Base-by-base conservation (phyloP, 2,113 vertebrate genomes). In the Toxotes jaculatrix region DNA sequence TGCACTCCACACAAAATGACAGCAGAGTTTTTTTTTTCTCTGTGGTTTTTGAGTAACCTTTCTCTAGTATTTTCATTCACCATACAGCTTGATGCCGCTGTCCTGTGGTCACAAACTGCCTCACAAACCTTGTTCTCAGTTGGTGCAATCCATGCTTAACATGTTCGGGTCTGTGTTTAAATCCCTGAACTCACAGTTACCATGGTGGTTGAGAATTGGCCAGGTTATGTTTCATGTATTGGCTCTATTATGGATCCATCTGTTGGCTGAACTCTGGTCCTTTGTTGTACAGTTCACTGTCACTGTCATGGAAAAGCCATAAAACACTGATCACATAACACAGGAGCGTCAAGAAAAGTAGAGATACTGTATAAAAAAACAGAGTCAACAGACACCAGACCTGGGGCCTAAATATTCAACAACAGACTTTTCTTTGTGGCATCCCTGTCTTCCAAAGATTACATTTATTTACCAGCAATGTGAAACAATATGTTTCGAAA, bases 11-110 rank as follows among this genome's bases (percentile, higher is more conserved):
- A 27, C 27, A 27, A 27, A 43, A 89, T 63, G 77, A 65, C 45
- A 75, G 47, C 36, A 51, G n/a, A 59, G 43, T 53, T 73, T 11
- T 61, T 56, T 69, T 17, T 77, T 79, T 34, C 62, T 74, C 40
- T 65, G 62, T 49, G 27, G 12, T 36, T 65, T 72, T 12, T 0
- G 38, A 88, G 31, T 27, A 40, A 64, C 65, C 34, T 60, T 32
- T 47, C 47, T 72, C 17, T 47, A 62, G 60, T 38, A 21, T 82
- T 79, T 68, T 68, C 16, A 42, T 32, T 70, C 65, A 31, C 16
- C 31, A 27, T 23, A 23, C 7, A 42, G 16, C 19, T 34, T 17
- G 66, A 60, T 43, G 17, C 45, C 17, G 38, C 74, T 78, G 38
- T 3, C 27, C 49, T 51, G 0, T 51, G 55, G 19, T 27, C 27